Evolutionary conservation across 2,797 vertebrate species (phyloP).

Genomic region (Rousettus madagascariensis): DNA sequence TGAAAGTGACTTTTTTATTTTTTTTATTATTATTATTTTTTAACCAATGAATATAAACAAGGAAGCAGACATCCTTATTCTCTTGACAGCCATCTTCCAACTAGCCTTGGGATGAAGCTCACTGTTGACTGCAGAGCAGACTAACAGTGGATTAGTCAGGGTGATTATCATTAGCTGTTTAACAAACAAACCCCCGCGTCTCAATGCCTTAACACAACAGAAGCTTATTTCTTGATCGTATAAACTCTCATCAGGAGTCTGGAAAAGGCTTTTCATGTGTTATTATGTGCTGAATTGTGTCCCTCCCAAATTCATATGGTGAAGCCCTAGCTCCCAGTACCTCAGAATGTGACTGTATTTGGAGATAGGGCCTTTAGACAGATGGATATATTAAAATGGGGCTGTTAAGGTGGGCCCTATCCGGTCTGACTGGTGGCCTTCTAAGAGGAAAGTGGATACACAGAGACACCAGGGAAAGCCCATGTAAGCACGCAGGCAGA

Average conservation of each 20-base stretch:
- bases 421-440: not conserved
- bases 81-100: not conserved
- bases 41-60: not conserved
- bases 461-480: not conserved
- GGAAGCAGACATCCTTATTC: not conserved
- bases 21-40: no score
- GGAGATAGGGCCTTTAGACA: not conserved
- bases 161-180: not conserved
- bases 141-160: not conserved
- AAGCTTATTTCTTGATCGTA: not conserved
- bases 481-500: not conserved
- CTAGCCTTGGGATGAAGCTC: not conserved
- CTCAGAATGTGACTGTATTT: not conserved
- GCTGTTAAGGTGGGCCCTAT: not conserved
- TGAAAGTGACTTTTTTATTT: not conserved
- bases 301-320: not conserved
- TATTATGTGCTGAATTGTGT: not conserved
- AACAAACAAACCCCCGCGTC: not conserved
- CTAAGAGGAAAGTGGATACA: not conserved
- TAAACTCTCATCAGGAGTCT: not conserved
- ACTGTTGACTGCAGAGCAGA: not conserved
- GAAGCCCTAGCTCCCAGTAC: not conserved
- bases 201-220: not conserved
- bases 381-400: not conserved
- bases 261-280: not conserved